Base-by-base conservation (phyloP, 2,888 invertebrate genomes). In the Drosophila helvetica region DNA sequence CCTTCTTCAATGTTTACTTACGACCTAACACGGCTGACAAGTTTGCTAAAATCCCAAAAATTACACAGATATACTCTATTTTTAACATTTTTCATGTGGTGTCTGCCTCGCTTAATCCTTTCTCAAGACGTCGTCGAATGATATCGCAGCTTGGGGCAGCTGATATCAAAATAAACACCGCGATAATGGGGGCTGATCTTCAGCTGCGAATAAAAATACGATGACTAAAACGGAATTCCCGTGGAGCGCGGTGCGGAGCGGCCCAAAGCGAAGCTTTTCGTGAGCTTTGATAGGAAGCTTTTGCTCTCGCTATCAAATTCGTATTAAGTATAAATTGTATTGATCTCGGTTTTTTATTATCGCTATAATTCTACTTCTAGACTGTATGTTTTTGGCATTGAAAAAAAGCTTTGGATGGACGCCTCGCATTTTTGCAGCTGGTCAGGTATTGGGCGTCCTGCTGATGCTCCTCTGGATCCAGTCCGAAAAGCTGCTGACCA, bases 401-500 rank as follows among this genome's bases (percentile, higher is more conserved):
- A 59, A 72, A 66, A 69, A 59, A 72, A 66, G 71, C 78, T 77
- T 86, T 86, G 79, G 68, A 68, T 50, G 61, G 43, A 63, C 64
- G 27, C 25, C 27, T 17, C 25, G 33, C 46, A 6, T 15, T 15
- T 15, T 25, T 12, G 45, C 38, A 51, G n/a, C n/a, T 18, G 42
- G 15, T 59, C 30, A 59, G 22, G 22, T 19, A 50, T 33, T 64
- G 1, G 17, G 18, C 10, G 47, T 58, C 47, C 22, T 10, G 43
- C 17, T 55, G 7, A 85, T 73, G 57, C 54, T 88, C 5, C 60
- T 62, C 15, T 74, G 60, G 3, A 93, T 93, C 93, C 93, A 93
- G 45, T 91, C 88, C 66, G 91, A 80, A 65, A 90, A 92, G 43
- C 91, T 87, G 22, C 90, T 87, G 8, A 93, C 91, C 17, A 91